Evolutionary conservation across 2,888 invertebrate species (phyloP).

Genomic region (Netelia fuscicornis): DNA sequence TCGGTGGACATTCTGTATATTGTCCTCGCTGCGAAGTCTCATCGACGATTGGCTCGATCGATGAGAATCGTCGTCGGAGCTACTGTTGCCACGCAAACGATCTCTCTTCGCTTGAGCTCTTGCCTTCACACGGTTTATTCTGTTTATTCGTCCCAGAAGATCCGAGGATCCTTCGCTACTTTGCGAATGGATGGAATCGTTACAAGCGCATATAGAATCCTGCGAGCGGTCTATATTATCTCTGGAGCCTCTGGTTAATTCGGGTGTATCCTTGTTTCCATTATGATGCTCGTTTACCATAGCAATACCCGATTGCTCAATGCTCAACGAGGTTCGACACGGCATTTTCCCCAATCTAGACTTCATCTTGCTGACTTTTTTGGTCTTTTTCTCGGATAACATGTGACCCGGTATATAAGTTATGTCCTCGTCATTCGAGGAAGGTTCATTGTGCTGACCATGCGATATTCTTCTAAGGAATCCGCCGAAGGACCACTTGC

Average conservation of each 20-base stretch:
- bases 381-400: slow-evolving; percentile 67
- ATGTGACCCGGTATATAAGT: slow-evolving; percentile 68
- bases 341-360: slow-evolving; percentile 49
- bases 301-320: not conserved
- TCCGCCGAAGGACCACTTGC: slow-evolving; percentile 93
- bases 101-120: slow-evolving; percentile 89
- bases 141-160: slow-evolving; percentile 77
- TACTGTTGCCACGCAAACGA: slow-evolving; percentile 87
- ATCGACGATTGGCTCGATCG: slow-evolving; percentile 88
- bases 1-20: slow-evolving; percentile 86
- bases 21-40: slow-evolving; percentile 90
- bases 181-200: slow-evolving; percentile 75
- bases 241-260: not conserved
- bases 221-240: slow-evolving; percentile 16
- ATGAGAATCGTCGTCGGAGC: slow-evolving; percentile 89
- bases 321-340: not conserved
- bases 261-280: not conserved
- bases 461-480: slow-evolving; percentile 92
- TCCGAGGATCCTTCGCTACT: slow-evolving; percentile 86
- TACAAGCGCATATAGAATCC: slow-evolving; percentile 17
- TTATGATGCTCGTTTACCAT: not conserved
- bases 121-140: slow-evolving; percentile 88
- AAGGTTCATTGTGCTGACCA: slow-evolving; percentile 87
- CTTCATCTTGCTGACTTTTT: slow-evolving; percentile 56
- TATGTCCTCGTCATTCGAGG: slow-evolving; percentile 86